Evolutionary conservation across 1,140 invertebrate genomes (phyloP), one percentile per base, ranked within the genome.

Genomic region (Pogonognathellus flavescens): DNA sequence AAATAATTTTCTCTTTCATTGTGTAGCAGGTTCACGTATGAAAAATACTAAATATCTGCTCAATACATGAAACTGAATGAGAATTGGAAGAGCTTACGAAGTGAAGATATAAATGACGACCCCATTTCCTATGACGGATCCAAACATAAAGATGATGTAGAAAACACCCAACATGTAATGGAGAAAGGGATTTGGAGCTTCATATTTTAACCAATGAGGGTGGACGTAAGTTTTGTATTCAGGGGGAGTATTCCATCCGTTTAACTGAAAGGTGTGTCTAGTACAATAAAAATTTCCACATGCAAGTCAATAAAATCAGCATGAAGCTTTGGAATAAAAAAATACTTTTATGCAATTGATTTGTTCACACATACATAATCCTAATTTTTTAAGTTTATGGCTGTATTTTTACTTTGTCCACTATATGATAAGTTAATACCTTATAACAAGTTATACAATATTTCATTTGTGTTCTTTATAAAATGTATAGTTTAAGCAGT

Each of bases 101-200:
- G 93, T 93, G 90, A 98, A 97, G 87, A 97, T 94, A 93, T 95
- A 97, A 88, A 97, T 94, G 86, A 98, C 97, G 20, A 97, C 91
- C 50, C 96, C 95, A 90, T 98, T 98, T 86, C 97, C 97, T 3
- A 94, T 90, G 1, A 96, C 91, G 5, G 95, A 93, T 25, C 95
- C 92, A 57, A 95, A 93, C 18, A 95, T 96, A 85, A 97, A 95
- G 70, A 95, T 92, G 41, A 94, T 93, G 89, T 97, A 98, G 87
- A 95, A 91, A 82, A 97, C 91, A 1, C 94, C 96, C 2, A 97
- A 91, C 31, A 95, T 92, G 88, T 96, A 96, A 90, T 97, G 96
- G 88, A 96, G 93, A 82, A 95, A 93, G 70, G 95, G 94, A 57
- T 95, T 95, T 5, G 95, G 95, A 89, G 95, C 95, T 41, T 94